These are phyloP conservation scores for Origma solitaria DNA, from an alignment of 2,113 vertebrate genomes.

Conservation along the genomic window DNA sequence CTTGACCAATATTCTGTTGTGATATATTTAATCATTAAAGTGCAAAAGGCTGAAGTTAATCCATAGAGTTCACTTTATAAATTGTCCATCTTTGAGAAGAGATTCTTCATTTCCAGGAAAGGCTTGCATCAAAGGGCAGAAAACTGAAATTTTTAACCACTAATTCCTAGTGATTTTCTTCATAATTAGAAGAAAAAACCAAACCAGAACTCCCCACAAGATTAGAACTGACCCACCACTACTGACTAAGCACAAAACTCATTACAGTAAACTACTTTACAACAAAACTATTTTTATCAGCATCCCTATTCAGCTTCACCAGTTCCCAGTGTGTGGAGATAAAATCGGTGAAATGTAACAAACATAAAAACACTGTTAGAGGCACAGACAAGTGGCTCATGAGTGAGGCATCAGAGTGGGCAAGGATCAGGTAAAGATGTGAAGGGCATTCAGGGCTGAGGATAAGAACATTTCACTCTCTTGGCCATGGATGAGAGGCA, in stretches of 20 bases:
- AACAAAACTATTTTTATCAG: not conserved
- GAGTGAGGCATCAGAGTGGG: not conserved
- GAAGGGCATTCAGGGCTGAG: not conserved
- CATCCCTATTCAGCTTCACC: not conserved
- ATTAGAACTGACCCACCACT: not conserved
- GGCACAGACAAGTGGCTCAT: not conserved
- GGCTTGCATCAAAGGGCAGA: not conserved
- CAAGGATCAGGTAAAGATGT: not conserved
- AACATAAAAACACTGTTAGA: not conserved
- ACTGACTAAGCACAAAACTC: not conserved
- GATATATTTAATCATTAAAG: not conserved
- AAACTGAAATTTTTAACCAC: not conserved
- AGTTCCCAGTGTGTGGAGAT: not conserved
- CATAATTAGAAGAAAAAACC: not conserved
- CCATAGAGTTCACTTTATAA: not conserved
- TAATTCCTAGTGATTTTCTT: not conserved
- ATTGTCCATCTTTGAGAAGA: not conserved
- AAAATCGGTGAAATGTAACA: not conserved
- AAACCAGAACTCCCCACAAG: fast-evolving
- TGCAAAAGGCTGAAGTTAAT: not conserved
- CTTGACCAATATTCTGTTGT: not conserved
- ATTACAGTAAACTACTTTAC: not conserved
- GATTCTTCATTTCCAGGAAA: not conserved
- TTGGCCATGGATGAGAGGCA: not conserved
- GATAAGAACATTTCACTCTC: not conserved